A percentile compares a stretch with the other conserved stretches of the same genome.
phyloP scores from a whole-genome alignment of 2,113 vertebrate species.

The Danionella cerebrum region DNA sequence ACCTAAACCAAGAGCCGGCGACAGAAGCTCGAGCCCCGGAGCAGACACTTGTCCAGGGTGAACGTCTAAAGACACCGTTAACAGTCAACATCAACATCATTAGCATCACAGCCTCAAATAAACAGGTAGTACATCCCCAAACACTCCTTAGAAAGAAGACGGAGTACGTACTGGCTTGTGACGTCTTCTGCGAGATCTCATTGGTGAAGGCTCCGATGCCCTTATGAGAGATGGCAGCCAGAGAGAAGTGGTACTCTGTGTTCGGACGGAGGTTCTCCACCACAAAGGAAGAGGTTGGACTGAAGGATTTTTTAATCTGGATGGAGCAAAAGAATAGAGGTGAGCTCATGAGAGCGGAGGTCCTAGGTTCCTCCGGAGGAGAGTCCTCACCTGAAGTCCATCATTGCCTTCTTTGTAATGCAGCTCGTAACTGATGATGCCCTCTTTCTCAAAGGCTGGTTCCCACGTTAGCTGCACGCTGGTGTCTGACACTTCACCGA shows the following conservation, averaged over 20 bases:
- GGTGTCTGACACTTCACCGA: slow-evolving; percentile 85
- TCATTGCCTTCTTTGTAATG: slow-evolving; percentile 75
- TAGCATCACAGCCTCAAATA: too few relatives aligned
- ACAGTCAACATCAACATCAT: too few relatives aligned
- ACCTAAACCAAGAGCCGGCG: background rate
- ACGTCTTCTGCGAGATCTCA: slow-evolving; percentile 84
- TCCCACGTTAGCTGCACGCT: slow-evolving; percentile 88
- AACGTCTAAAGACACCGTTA: too few relatives aligned
- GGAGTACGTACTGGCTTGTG: slow-evolving; percentile 96
- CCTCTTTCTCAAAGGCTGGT: slow-evolving; percentile 81
- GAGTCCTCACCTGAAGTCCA: slow-evolving; percentile 75
- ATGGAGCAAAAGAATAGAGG: background rate
- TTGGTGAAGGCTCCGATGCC: slow-evolving; percentile 93
- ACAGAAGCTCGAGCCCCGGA: background rate
- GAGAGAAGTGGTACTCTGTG: slow-evolving; percentile 87
- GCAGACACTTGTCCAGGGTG: too few relatives aligned
- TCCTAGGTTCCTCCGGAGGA: background rate
- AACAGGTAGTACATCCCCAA: slow-evolving; percentile 1
- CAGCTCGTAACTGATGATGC: slow-evolving; percentile 86
- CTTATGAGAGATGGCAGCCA: slow-evolving; percentile 87
- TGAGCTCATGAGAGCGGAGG: background rate
- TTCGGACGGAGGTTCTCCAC: slow-evolving; percentile 88
- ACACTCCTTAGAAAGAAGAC: slow-evolving; percentile 40
- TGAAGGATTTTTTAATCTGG: slow-evolving; percentile 82
- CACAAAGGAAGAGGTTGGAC: slow-evolving; percentile 74